Conservation (phyloP, 2,113 vertebrate genomes). For the Coturnix japonica region DNA sequence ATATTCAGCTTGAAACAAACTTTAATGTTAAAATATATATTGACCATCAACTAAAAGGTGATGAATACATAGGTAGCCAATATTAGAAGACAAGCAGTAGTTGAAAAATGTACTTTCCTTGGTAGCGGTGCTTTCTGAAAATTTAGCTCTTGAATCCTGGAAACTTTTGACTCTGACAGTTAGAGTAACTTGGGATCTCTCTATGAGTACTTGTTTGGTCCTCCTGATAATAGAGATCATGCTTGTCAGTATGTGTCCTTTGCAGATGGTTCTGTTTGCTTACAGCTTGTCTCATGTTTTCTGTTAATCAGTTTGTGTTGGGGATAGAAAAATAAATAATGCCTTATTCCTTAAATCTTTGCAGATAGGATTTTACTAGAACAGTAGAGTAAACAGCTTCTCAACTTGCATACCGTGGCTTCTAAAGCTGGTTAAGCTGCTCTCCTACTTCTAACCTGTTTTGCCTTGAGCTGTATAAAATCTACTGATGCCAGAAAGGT, state of each 20-base stretch:
- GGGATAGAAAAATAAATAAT: neutral
- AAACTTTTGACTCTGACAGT: neutral
- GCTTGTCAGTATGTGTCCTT: neutral
- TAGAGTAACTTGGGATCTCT: neutral
- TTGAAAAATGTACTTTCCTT: neutral
- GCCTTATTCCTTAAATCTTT: neutral
- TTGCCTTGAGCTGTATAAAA: slow-evolving; percentile 27
- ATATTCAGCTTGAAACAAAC: neutral
- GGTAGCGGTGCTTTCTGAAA: neutral
- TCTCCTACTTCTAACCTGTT: neutral
- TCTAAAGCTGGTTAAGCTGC: slow-evolving; percentile 13
- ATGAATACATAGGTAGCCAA: neutral
- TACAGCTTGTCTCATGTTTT: neutral
- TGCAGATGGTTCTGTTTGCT: neutral
- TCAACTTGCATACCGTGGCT: neutral
- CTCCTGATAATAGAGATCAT: neutral
- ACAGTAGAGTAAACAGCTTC: slow-evolving; percentile 18
- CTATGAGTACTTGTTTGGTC: neutral
- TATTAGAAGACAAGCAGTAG: neutral
- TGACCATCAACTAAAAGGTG: neutral
- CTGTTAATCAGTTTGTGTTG: neutral
- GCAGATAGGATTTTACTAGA: slow-evolving; percentile 34
- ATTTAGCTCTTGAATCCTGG: neutral
- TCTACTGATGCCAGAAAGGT: slow-evolving; percentile 17
- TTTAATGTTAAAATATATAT: neutral